Evolutionary conservation across 2,888 invertebrate genomes (phyloP).

Genomic region (Erebia epiphron): DNA sequence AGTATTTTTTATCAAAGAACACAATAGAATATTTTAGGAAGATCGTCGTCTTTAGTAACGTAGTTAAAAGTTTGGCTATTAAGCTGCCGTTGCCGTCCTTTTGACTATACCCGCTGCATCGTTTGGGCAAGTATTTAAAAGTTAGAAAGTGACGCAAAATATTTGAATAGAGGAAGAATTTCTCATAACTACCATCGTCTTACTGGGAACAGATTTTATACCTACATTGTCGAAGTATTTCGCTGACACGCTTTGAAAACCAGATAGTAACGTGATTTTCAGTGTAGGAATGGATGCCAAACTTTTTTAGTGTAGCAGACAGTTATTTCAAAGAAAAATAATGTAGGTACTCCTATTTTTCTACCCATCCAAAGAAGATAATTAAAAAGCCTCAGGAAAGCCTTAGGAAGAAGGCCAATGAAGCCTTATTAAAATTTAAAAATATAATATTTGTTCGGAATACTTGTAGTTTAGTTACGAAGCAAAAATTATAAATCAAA

Average conservation of each 20-base stretch:
- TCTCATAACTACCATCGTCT: neutral
- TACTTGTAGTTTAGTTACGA: no score
- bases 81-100: neutral
- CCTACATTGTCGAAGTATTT: constrained; percentile 4
- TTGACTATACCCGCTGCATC: neutral
- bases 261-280: neutral
- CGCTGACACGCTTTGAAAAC: neutral
- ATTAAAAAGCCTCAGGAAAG: no score
- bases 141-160: constrained; percentile 11
- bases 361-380: no score
- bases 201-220: neutral
- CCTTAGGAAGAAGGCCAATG: no score
- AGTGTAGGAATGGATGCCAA: neutral
- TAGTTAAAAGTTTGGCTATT: constrained; percentile 12
- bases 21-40: neutral
- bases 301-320: neutral
- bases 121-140: constrained; percentile 9
- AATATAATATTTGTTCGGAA: no score
- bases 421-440: no score
- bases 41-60: neutral
- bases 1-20: no score
- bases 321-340: no score
- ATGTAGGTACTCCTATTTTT: no score
- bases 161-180: constrained; percentile 11
- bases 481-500: no score